Percentiles rank a stretch among this genome's conserved stretches.
These are phyloP conservation scores for Phyllotreta striolata DNA, from an alignment of 2,888 invertebrate species.

Conservation along the genomic window DNA sequence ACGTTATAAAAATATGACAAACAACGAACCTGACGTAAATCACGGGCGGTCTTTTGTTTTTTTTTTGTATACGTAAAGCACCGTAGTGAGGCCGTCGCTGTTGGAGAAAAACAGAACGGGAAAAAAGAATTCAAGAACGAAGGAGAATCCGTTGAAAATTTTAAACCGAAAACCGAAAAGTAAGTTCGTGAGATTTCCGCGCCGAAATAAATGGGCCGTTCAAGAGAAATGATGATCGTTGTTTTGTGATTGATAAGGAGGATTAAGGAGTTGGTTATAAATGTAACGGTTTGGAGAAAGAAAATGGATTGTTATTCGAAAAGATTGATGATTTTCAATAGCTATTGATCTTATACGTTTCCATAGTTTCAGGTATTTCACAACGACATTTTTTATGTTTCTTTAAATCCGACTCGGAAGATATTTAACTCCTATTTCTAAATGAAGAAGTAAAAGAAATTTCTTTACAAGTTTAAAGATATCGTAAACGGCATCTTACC, in stretches of 20 bases:
- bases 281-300: conserved; percentile 32
- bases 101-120: conserved; percentile 12
- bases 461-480: too few species aligned
- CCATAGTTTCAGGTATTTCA: conserved; percentile 9
- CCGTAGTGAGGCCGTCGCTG: conserved; percentile 11
- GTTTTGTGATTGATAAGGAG: conserved; percentile 37
- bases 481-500: conserved; percentile 21
- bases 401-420: too few species aligned
- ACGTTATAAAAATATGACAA: conserved; percentile 15
- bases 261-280: conserved; percentile 36
- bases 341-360: conserved; percentile 21
- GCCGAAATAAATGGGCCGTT: conserved; percentile 34
- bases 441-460: too few species aligned
- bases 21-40: conserved; percentile 26
- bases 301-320: conserved; percentile 34
- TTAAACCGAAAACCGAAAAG: conserved; percentile 29
- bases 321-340: conserved; percentile 31
- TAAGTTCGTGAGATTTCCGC: conserved; percentile 29
- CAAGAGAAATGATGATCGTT: conserved; percentile 35
- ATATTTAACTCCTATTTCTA: too few species aligned
- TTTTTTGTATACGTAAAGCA: conserved; percentile 22
- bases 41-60: conserved; percentile 32
- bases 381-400: too few species aligned
- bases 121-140: neutral
- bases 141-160: conserved; percentile 27